These are phyloP conservation scores for Rhorus exstirpatorius DNA, from an alignment of 2,888 invertebrate species.

Conservation along the genomic window DNA sequence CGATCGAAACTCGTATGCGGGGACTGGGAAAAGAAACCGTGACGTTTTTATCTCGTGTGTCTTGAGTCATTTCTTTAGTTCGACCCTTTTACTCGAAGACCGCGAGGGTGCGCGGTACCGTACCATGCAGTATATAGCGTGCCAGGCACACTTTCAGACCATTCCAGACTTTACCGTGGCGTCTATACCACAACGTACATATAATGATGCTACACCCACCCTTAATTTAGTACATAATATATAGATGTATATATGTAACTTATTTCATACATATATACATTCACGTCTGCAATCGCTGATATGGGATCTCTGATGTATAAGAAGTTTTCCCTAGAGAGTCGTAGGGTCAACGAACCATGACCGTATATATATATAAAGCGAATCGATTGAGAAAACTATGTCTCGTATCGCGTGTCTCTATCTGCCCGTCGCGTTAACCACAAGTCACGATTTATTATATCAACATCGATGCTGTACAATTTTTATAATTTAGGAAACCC, in stretches of 20 bases:
- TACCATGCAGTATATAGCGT: too few relatives aligned
- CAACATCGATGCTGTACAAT: constrained; percentile 18
- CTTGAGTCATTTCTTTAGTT: constrained; percentile 7
- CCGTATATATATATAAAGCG: constrained; percentile 33
- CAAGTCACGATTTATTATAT: constrained; percentile 17
- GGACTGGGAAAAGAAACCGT: constrained; percentile 3
- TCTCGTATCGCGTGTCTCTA: constrained; percentile 61
- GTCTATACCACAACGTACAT: constrained; percentile 25
- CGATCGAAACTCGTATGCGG: constrained; percentile 6
- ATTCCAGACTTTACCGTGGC: constrained; percentile 43
- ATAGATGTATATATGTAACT: background rate
- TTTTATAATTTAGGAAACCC: background rate
- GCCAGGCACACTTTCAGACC: constrained; percentile 49
- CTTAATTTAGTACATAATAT: constrained; percentile 16
- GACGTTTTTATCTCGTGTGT: constrained; percentile 35
- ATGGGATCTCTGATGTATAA: constrained; percentile 35
- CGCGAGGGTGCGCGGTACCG: constrained; percentile 39
- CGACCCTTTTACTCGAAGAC: constrained; percentile 5
- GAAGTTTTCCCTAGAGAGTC: constrained; percentile 52
- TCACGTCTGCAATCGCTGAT: constrained; percentile 10
- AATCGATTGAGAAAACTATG: constrained; percentile 66
- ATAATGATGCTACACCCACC: constrained; percentile 41
- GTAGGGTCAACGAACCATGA: constrained; percentile 61
- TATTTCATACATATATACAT: constrained; percentile 6
- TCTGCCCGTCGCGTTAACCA: constrained; percentile 16